Base-by-base conservation (phyloP, 2,113 vertebrate genomes). In the Notothenia coriiceps region DNA sequence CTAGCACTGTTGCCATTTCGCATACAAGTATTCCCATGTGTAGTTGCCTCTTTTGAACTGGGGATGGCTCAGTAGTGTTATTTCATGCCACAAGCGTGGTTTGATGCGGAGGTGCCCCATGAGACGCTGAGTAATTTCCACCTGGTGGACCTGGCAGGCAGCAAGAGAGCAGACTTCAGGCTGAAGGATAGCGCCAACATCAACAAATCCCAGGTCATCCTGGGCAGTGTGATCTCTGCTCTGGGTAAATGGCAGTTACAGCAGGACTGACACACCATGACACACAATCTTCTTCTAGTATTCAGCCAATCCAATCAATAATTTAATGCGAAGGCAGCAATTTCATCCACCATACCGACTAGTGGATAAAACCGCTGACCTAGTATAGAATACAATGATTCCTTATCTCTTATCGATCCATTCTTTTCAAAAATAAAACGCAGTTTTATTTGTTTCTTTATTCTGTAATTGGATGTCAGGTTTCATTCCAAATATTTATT, bases 91-190 rank as follows among this genome's bases (percentile, higher is more conserved):
- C 90, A 99, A 98, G 96, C 96, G 1, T 96, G 96, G 94, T 98
- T 98, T 88, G 97, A 99, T 80, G 94, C 94, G 0, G 96, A 96
- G 93, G 95, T 97, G 95, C 97, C 97, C 0, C 95, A 95, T 78
- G 98, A 99, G 91, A 98, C 94, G 0, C 92, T 97, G 86, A 99
- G 98, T 94, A 99, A 99, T 94, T 98, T 98, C 94, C 97, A 99
- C 92, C 92, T 99, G 84, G 98, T 99, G 1, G 98, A 99, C 90
- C 94, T 99, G 88, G 98, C 97, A 2, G 97, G 97, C 93, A 99
- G 98, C 20, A 97, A 99, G 95, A 92, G 97, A 79, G 97, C 97
- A 0, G 97, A 97, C 17, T 93, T 95, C 70, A 93, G 97, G 78
- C 95, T 99, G 55, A 98, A 97, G 90, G 98, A 99, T 95, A 96